phyloP scores from a whole-genome alignment of 2,113 vertebrate genomes.

The Megaceryle torquata region DNA sequence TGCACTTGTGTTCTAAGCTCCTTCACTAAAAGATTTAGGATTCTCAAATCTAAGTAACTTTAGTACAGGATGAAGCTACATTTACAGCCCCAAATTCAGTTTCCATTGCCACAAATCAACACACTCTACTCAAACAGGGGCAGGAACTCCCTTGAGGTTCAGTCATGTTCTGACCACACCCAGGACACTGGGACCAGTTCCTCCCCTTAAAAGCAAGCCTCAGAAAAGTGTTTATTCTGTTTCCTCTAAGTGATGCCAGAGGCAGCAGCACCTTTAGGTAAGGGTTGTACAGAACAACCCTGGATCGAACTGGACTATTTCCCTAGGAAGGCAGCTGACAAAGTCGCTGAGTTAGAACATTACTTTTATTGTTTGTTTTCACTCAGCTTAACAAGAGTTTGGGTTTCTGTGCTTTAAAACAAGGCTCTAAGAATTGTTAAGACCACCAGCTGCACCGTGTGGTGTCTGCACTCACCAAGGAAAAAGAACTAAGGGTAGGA shows the following conservation, averaged over 20 bases:
- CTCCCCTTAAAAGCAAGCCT: neutral
- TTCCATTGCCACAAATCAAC: neutral
- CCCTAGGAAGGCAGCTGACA: neutral
- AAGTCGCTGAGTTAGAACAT: neutral
- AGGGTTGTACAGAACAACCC: neutral
- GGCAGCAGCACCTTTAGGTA: neutral
- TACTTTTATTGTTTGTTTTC: neutral
- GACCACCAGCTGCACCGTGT: neutral
- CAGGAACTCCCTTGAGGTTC: neutral
- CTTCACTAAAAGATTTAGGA: neutral
- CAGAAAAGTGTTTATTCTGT: neutral
- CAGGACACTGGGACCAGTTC: neutral
- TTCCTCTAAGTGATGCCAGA: neutral
- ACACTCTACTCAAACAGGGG: neutral
- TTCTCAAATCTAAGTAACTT: neutral
- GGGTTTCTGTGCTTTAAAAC: neutral
- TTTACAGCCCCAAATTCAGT: neutral
- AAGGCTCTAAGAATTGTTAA: neutral
- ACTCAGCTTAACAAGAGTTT: neutral
- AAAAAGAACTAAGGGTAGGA: rapidly evolving
- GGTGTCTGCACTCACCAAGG: rapidly evolving
- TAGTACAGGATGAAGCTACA: neutral
- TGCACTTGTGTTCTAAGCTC: neutral
- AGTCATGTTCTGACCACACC: neutral
- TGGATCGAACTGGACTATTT: neutral